Base-by-base conservation (phyloP, 2,888 invertebrate species). In the Ophion obscuratus region DNA sequence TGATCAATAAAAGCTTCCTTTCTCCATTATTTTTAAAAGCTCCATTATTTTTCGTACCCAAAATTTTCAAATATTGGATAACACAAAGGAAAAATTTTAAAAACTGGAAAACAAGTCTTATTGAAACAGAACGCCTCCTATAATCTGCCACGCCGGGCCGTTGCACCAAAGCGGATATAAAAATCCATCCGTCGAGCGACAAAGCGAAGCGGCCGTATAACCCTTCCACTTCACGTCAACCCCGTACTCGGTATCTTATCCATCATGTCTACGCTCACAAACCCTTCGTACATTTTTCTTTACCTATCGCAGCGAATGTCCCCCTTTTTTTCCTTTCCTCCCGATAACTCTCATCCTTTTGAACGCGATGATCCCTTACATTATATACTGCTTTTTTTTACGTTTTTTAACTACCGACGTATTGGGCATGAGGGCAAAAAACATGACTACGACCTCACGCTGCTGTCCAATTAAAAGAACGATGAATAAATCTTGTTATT, bases 91-190 rank as follows among this genome's bases (percentile, higher is more conserved):
- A 57, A 57, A 9, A 73, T 70, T 47, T 11, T 2, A 10, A 36
- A 73, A 47, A 10, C 2, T 9, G 70, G 57, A 20, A 31, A 31
- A 7, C 20, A 7, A n/a, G n/a, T 17, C 1, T 47, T 31, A 14
- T 31, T 68, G 17, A n/a, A 40, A 77, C 4, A 24, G n/a, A 67
- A 68, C 20, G n/a, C 9, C 24, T n/a, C 57, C 17, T 59, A 59
- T 59, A 76, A 71, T 40, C 36, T 14, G 36, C 31, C 44, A 70
- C 66, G 67, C 57, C 47, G 59, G 75, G 53, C 67, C 62, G 62
- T 76, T 79, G 75, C 68, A 81, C 76, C 64, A 84, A 82, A 80
- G 86, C 64, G 81, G 81, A 87, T 82, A 84, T 81, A 83, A 82
- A 87, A 79, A 85, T 85, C 81, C 77, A 77, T 59, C 64, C 66